Evolutionary conservation across 2,797 vertebrate genomes (phyloP).

Genomic region (Emydoidea blandingii): DNA sequence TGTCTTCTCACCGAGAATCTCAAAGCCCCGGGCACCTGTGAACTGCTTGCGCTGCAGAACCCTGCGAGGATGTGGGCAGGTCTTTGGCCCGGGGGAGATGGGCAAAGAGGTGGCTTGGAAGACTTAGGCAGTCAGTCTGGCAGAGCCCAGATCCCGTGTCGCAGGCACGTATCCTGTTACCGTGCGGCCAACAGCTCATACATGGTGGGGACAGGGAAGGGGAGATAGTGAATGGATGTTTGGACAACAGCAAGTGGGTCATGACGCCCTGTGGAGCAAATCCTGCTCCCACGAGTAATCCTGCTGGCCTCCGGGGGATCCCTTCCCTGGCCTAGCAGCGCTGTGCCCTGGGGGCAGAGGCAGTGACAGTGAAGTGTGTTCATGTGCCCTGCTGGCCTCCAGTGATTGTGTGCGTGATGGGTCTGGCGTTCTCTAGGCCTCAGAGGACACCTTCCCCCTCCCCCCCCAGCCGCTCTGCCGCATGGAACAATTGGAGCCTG

Average conservation of each 20-base stretch:
- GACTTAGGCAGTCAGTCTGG: too few relatives aligned
- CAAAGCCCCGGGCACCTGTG: neutral
- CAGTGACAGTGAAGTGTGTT: too few relatives aligned
- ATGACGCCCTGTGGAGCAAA: accelerated
- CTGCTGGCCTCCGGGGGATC: accelerated
- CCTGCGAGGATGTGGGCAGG: accelerated
- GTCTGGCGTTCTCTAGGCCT: neutral
- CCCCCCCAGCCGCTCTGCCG: neutral
- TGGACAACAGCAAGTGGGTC: neutral
- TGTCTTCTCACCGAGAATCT: too few relatives aligned
- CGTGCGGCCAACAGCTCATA: too few relatives aligned
- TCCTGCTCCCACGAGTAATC: accelerated
- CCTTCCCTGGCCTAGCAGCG: neutral
- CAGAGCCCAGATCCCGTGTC: too few relatives aligned
- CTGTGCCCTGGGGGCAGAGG: neutral
- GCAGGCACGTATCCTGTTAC: too few relatives aligned
- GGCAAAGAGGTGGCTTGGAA: accelerated
- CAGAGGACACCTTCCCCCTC: neutral
- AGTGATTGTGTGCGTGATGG: too few relatives aligned
- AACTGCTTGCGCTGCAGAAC: neutral
- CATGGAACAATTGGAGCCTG: neutral
- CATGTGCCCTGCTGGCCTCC: too few relatives aligned
- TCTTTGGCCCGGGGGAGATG: neutral
- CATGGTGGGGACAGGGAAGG: too few relatives aligned
- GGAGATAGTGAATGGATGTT: too few relatives aligned